Evolutionary conservation across 2,888 invertebrate species (phyloP).

Genomic region (Drosophila quinaria): DNA sequence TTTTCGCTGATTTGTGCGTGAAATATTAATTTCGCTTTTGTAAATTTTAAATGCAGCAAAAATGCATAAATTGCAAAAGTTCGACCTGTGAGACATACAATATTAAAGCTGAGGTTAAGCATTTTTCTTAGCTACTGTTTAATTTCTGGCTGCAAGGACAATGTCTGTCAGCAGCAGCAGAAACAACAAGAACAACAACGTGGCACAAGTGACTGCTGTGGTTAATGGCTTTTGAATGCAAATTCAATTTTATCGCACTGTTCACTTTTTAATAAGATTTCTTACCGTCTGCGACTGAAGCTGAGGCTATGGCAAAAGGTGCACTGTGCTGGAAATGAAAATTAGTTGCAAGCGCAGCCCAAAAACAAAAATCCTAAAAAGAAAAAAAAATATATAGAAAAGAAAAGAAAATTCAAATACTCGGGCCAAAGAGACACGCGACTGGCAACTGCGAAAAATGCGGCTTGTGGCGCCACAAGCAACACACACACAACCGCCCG

Average conservation of each 20-base stretch:
- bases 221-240: conserved; percentile 85
- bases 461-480: conserved; percentile 75
- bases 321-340: conserved; percentile 81
- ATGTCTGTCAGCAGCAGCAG: conserved; percentile 44
- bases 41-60: conserved; percentile 38
- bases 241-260: conserved; percentile 84
- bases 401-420: conserved; percentile 57
- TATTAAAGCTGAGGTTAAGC: conserved; percentile 42
- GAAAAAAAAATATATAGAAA: conserved; percentile 15
- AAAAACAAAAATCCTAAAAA: conserved; percentile 30
- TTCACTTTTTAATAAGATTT: conserved; percentile 85
- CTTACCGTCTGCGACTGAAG: conserved; percentile 37
- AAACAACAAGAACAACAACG: conserved; percentile 29
- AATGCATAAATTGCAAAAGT: conserved; percentile 26
- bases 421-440: conserved; percentile 68
- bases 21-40: conserved; percentile 63
- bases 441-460: conserved; percentile 71
- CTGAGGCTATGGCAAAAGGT: conserved; percentile 65
- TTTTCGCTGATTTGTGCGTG: conserved; percentile 56
- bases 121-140: conserved; percentile 50
- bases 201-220: conserved; percentile 81
- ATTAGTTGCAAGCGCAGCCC: conserved; percentile 77
- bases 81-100: conserved; percentile 16
- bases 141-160: conserved; percentile 73
- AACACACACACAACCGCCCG: conserved; percentile 52